Conservation (phyloP, 2,797 vertebrate species). For the Poecile montanus region DNA sequence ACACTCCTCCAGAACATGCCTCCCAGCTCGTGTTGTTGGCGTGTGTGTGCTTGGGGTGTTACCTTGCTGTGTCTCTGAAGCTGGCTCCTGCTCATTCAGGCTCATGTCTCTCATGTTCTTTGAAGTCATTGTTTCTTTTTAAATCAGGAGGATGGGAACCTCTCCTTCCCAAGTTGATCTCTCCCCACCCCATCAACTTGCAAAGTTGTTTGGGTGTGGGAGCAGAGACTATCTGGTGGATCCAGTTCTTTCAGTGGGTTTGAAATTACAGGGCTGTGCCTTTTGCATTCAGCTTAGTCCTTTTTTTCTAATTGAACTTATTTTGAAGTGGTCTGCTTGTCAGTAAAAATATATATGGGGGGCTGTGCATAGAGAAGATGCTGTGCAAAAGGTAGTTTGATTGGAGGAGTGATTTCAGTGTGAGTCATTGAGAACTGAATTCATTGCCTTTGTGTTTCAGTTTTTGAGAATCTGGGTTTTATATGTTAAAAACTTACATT, state of each 20-base stretch:
- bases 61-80: background rate
- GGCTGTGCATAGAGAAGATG: background rate
- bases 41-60: constrained; percentile 48
- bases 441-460: background rate
- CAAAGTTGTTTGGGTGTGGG: constrained; percentile 57
- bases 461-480: background rate
- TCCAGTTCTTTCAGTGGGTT: constrained; percentile 62
- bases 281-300: background rate
- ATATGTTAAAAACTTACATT: background rate
- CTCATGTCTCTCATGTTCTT: constrained; percentile 17
- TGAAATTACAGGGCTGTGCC: constrained; percentile 31
- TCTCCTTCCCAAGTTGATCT: constrained; percentile 36
- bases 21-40: background rate
- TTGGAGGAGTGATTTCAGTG: background rate
- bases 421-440: background rate
- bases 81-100: constrained; percentile 18
- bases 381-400: background rate
- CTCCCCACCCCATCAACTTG: constrained; percentile 35
- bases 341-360: background rate
- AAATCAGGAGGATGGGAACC: constrained; percentile 42
- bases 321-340: background rate
- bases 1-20: background rate
- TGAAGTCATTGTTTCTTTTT: constrained; percentile 56
- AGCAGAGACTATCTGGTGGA: constrained; percentile 22
- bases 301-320: background rate